Conservation (phyloP, 1,140 invertebrate genomes). For the Thaumetopoea pityocampa region DNA sequence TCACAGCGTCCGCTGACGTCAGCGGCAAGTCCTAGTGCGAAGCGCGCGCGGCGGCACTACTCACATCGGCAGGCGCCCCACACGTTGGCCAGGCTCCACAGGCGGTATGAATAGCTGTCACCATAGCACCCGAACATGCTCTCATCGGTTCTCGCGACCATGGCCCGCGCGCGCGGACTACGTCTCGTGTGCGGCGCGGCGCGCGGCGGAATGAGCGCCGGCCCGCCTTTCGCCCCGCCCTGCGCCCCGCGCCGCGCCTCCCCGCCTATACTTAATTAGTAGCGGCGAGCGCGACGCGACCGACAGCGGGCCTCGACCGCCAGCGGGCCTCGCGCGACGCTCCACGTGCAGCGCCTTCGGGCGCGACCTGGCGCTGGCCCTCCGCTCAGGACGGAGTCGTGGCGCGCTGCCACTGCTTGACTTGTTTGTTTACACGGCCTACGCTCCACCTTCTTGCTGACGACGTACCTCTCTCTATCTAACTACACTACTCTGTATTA, state of each 20-base stretch:
- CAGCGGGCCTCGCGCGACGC: conserved; percentile 20
- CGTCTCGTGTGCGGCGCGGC: conserved; percentile 49
- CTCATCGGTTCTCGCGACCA: conserved; percentile 80
- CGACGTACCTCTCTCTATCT: conserved; percentile 60
- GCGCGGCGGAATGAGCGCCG: conserved; percentile 53
- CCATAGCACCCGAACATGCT: conserved; percentile 81
- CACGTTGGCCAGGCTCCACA: conserved; percentile 83
- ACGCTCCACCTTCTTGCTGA: conserved; percentile 47
- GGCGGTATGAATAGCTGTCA: conserved; percentile 82
- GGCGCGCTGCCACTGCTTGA: conserved; percentile 18
- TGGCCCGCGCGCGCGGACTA: conserved; percentile 70
- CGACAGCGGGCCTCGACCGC: conserved; percentile 22
- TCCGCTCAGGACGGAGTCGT: neutral
- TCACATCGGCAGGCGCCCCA: conserved; percentile 83
- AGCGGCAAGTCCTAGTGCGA: conserved; percentile 32
- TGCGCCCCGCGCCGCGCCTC: conserved; percentile 39
- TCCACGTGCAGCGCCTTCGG: conserved; percentile 19
- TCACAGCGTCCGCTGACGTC: conserved; percentile 46
- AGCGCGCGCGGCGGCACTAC: conserved; percentile 53
- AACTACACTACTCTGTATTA: conserved; percentile 15
- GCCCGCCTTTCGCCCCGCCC: conserved; percentile 51
- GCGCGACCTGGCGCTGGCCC: neutral
- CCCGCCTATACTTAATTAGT: conserved; percentile 62
- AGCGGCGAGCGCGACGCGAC: conserved; percentile 31
- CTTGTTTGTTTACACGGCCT: conserved; percentile 37